Evolutionary conservation across 2,797 vertebrate genomes (phyloP), one percentile per base, ranked within the genome.

Genomic region (Ctenosaura bakeri): DNA sequence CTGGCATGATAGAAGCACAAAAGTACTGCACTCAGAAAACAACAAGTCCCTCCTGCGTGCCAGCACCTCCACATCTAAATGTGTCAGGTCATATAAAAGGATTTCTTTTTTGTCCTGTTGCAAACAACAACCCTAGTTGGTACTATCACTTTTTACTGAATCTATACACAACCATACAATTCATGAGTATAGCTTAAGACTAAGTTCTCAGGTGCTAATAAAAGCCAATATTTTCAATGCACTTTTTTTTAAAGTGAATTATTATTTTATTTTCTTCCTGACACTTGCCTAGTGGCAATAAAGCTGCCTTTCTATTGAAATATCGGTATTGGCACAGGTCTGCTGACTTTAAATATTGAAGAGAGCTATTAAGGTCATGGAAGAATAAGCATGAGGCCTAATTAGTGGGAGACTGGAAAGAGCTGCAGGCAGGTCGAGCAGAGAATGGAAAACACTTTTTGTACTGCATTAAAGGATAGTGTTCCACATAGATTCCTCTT

Each of bases 141-240:
- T 13, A 1, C 10, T 86, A 89, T 35, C 83, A 69, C 0, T 0
- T 50, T 85, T 82, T 56, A 22, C 35, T 56, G 32, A 54, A 78
- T 4, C 0, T 29, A 6, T 52, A 38, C 0, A 1, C 29, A 64
- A 71, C 13, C 78, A 79, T 85, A n/a, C 2, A 26, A 50, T 20
- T 54, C 71, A 52, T 71, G 86, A 89, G 1, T 24, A 0, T 14
- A 1, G 0, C 3, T 88, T 2, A 3, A 24, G 7, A 20, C 32
- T 20, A 1, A 56, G n/a, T 0, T 83, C 64, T 8, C 12, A 24
- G 42, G n/a, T 80, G 64, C 8, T 88, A 42, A 42, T 76, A 2
- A 3, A 20, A 8, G 8, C 0, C 54, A 73, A 56, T 82, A 78
- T 22, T 46, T 78, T 66, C 26, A 89, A 35, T 0, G 0, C 5